A percentile compares a stretch with the other conserved stretches of the same genome.
Conservation (phyloP, 2,888 invertebrate genomes). For the Drosophila setosimentum region DNA sequence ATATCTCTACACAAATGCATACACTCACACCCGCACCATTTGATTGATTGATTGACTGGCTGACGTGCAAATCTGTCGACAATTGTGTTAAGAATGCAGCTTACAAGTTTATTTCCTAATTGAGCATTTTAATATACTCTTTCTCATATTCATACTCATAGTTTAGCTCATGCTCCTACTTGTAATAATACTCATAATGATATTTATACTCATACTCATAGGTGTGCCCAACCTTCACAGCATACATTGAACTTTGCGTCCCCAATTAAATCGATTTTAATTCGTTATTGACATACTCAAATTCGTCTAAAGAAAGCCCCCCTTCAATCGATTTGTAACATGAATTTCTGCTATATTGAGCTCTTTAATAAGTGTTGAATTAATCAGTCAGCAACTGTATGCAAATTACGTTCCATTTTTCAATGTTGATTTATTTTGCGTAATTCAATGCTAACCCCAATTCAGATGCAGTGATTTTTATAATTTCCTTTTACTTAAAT, state of each 20-base stretch:
- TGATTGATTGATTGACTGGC: slow-evolving; percentile 34
- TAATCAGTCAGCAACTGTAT: neutral
- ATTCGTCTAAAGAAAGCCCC: neutral
- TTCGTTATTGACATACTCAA: neutral
- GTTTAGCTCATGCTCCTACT: neutral
- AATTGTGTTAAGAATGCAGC: slow-evolving; percentile 24
- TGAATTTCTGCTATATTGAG: neutral
- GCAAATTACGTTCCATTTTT: neutral
- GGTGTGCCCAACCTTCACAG: neutral
- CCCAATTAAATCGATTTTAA: neutral
- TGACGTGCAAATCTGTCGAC: slow-evolving; percentile 24
- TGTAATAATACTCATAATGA: neutral
- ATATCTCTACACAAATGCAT: neutral
- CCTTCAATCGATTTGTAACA: neutral
- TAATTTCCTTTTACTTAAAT: neutral
- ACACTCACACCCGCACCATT: neutral
- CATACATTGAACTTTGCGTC: neutral
- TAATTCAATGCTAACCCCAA: neutral
- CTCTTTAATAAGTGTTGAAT: neutral
- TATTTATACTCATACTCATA: neutral
- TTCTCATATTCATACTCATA: neutral
- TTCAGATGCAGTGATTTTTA: neutral
- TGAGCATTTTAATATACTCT: neutral
- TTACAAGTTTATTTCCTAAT: slow-evolving; percentile 26
- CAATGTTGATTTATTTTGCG: neutral